A percentile compares a stretch with the other conserved stretches of the same genome.
phyloP scores from a whole-genome alignment of 1,140 invertebrate species.

The Battus philenor region DNA sequence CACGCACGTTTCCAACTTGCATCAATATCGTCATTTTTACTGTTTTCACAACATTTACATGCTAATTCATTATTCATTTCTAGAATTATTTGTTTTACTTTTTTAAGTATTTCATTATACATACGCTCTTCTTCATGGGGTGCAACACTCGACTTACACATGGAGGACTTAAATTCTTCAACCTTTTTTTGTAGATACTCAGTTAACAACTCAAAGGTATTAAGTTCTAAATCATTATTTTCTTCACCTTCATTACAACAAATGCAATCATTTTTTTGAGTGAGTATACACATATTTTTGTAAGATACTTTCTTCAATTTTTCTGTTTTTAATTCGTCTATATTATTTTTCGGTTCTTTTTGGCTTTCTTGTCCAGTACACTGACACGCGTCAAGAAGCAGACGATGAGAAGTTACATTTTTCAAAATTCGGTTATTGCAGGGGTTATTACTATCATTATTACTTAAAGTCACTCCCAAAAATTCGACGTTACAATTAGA shows the following conservation, averaged over 20 bases:
- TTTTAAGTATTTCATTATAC: slow-evolving; percentile 37
- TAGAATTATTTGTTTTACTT: slow-evolving; percentile 53
- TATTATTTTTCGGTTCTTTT: slow-evolving; percentile 22
- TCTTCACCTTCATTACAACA: slow-evolving; percentile 42
- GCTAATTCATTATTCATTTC: slow-evolving; percentile 31
- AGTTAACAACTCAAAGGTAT: slow-evolving; percentile 56
- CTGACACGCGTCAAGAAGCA: no score
- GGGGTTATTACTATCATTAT: not conserved
- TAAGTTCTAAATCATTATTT: slow-evolving; percentile 50
- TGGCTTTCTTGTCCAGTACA: slow-evolving; percentile 16
- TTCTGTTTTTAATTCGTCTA: slow-evolving; percentile 4
- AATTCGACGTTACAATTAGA: slow-evolving; percentile 44
- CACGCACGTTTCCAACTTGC: slow-evolving; percentile 52
- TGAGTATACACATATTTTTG: not conserved
- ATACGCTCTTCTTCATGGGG: slow-evolving; percentile 43
- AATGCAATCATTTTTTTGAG: slow-evolving; percentile 15
- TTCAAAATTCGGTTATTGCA: no score
- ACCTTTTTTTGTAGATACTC: slow-evolving; percentile 53
- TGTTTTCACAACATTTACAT: slow-evolving; percentile 34
- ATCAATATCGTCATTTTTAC: slow-evolving; percentile 12
- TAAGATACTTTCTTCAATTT: slow-evolving; percentile 12
- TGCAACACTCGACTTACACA: slow-evolving; percentile 32
- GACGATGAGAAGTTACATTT: no score
- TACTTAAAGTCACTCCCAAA: slow-evolving; percentile 18
- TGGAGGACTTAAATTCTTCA: slow-evolving; percentile 31